phyloP scores from a whole-genome alignment of 2,113 vertebrate species.

The Barnardius zonarius region DNA sequence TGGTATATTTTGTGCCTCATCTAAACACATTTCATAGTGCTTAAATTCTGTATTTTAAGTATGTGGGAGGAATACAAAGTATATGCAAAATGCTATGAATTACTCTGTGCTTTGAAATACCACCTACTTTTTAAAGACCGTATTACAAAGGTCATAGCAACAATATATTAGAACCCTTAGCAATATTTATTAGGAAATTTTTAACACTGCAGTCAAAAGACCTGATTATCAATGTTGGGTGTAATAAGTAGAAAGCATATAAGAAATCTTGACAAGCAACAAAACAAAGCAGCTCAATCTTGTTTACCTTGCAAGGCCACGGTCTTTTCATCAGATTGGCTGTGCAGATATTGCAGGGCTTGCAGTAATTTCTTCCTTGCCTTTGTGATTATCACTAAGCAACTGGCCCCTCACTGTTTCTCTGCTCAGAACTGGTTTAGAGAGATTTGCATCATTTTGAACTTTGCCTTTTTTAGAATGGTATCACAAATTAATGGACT shows the following conservation, averaged over 20 bases:
- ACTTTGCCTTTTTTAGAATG: not conserved
- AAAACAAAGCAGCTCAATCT: not conserved
- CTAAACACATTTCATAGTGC: not conserved
- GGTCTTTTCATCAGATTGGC: not conserved
- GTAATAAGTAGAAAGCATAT: not conserved
- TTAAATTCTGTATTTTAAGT: not conserved
- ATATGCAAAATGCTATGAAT: not conserved
- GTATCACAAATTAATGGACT: not conserved
- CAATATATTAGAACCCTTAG: not conserved
- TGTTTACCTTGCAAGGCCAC: not conserved
- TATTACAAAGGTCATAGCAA: not conserved
- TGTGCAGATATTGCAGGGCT: not conserved
- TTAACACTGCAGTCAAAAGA: not conserved
- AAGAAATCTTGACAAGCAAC: slow-evolving; percentile 21
- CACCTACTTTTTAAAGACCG: not conserved
- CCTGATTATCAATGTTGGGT: not conserved
- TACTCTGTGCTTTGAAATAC: not conserved
- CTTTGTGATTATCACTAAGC: slow-evolving; percentile 35
- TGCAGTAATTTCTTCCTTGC: slow-evolving; percentile 12
- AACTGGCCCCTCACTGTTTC: not conserved
- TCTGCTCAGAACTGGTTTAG: not conserved
- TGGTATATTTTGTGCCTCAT: not conserved
- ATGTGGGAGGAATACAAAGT: not conserved
- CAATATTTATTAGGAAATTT: not conserved
- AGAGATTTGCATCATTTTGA: not conserved